Conservation (phyloP, 1,140 invertebrate species). For the Alviniconcha marisindica region DNA sequence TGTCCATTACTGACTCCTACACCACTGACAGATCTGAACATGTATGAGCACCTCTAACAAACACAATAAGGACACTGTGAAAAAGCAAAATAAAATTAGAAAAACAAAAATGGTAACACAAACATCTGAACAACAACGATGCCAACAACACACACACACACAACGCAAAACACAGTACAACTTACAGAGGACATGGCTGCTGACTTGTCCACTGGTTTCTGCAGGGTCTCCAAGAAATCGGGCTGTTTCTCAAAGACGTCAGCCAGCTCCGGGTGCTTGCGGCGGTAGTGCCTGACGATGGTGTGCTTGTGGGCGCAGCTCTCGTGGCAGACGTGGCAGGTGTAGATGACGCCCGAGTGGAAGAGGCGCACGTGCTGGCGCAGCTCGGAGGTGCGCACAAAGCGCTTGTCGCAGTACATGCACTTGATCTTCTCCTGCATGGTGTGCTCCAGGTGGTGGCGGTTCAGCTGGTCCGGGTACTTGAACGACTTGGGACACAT, state of each 20-base stretch:
- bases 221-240: constrained; percentile 59
- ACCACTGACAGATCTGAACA: no score
- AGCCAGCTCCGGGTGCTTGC: constrained; percentile 71
- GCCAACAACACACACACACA: background rate
- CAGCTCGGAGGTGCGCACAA: constrained; percentile 76
- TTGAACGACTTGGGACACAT: constrained; percentile 64
- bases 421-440: constrained; percentile 63
- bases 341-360: constrained; percentile 76
- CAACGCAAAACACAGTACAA: background rate
- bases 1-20: no score
- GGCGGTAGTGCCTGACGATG: constrained; percentile 76
- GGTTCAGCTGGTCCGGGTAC: constrained; percentile 76
- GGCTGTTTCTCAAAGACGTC: constrained; percentile 55
- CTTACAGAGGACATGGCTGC: constrained; percentile 38
- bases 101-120: no score
- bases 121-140: no score
- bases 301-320: constrained; percentile 74
- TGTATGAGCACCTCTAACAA: no score
- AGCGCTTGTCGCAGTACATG: constrained; percentile 75
- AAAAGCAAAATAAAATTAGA: no score
- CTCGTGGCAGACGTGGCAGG: constrained; percentile 76
- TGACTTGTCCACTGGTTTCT: constrained; percentile 52
- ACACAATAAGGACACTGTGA: no score
- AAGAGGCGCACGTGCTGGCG: constrained; percentile 73
- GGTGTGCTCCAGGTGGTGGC: constrained; percentile 75